Conservation (phyloP, 2,888 invertebrate genomes). For the Drosophila mayaguana region DNA sequence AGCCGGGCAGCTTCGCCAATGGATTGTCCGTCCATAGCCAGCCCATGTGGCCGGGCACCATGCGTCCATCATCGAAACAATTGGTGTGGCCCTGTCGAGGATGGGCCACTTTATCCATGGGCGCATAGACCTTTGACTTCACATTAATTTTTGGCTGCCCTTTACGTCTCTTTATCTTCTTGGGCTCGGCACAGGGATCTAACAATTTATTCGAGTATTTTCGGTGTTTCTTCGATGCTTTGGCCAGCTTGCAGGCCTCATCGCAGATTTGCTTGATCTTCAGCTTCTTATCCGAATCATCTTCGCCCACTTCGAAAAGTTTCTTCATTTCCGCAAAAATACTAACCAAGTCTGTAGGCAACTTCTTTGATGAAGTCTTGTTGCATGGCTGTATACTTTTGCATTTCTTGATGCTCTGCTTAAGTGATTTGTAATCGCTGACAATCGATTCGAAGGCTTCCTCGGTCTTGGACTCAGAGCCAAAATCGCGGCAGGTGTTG, state of each 20-base stretch:
- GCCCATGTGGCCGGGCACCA: slow-evolving; percentile 89
- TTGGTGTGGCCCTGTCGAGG: slow-evolving; percentile 85
- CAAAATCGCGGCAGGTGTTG: slow-evolving; percentile 31
- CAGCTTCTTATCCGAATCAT: slow-evolving; percentile 1
- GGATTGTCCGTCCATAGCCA: slow-evolving; percentile 88
- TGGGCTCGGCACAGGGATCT: slow-evolving; percentile 4
- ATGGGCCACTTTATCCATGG: slow-evolving; percentile 9
- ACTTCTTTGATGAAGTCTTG: not conserved
- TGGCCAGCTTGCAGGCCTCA: slow-evolving; percentile 59
- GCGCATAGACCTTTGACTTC: slow-evolving; percentile 50
- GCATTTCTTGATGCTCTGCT: slow-evolving; percentile 46
- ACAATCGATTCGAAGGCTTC: slow-evolving; percentile 57
- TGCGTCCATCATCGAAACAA: slow-evolving; percentile 83
- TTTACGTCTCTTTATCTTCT: slow-evolving; percentile 6
- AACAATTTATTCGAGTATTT: not conserved
- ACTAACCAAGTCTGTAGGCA: slow-evolving; percentile 62
- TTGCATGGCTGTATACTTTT: not conserved
- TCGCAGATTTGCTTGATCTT: slow-evolving; percentile 54
- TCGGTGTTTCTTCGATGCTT: slow-evolving; percentile 1
- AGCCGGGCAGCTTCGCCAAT: slow-evolving; percentile 70
- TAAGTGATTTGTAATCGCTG: slow-evolving; percentile 47
- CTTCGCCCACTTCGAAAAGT: slow-evolving; percentile 51
- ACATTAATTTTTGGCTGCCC: slow-evolving; percentile 1
- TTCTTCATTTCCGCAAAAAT: slow-evolving; percentile 80
- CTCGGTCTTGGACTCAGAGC: slow-evolving; percentile 37